Conservation (phyloP, 2,888 invertebrate genomes). For the Chloroclystis v-ata region DNA sequence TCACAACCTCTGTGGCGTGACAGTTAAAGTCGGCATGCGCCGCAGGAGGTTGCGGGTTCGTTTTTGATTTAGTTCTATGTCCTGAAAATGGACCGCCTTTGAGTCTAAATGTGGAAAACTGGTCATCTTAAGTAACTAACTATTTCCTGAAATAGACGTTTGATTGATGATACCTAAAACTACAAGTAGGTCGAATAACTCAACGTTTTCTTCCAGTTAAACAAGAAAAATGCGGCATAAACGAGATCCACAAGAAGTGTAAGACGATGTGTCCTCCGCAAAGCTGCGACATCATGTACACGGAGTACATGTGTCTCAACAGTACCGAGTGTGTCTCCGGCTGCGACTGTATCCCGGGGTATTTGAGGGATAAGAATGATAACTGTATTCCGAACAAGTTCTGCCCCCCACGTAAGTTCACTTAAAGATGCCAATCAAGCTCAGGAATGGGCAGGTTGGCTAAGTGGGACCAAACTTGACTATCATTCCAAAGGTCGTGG, state of each 20-base stretch:
- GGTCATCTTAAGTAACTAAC: too few species aligned
- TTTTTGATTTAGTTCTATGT: too few species aligned
- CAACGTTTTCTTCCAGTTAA: conserved; percentile 2
- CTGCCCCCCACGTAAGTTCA: conserved; percentile 34
- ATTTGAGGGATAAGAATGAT: conserved; percentile 37
- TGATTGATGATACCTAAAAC: too few species aligned
- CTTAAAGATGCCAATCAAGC: too few species aligned
- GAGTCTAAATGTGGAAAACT: too few species aligned
- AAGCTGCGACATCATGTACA: conserved; percentile 38
- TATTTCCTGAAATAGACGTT: too few species aligned
- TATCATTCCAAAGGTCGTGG: too few species aligned
- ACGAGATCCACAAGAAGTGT: conserved; percentile 37
- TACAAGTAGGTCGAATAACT: too few species aligned
- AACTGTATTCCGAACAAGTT: conserved; percentile 37
- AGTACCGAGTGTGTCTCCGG: conserved; percentile 34
- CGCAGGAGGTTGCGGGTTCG: too few species aligned
- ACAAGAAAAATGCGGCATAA: conserved; percentile 30
- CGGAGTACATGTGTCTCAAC: conserved; percentile 30
- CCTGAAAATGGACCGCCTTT: too few species aligned
- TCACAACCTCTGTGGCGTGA: too few species aligned
- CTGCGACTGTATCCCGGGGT: conserved; percentile 38
- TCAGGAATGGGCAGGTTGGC: neutral
- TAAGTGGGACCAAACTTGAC: neutral
- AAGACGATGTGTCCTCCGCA: conserved; percentile 41
- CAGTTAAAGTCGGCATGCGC: too few species aligned